Evolutionary conservation across 2,113 vertebrate genomes (phyloP), one percentile per base, ranked within the genome.

Genomic region (Hyla sarda): DNA sequence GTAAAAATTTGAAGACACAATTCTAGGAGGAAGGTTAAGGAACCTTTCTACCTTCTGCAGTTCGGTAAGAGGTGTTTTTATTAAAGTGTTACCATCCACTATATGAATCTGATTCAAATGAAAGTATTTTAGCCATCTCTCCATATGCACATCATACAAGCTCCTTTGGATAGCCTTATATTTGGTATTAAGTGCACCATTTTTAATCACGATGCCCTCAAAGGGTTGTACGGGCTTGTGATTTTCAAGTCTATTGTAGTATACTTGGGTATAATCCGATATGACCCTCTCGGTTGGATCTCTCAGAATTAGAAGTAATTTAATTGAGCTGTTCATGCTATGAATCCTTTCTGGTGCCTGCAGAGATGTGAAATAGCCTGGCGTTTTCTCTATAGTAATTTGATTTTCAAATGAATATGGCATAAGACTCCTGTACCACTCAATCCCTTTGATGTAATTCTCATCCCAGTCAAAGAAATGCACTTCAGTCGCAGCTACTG

Each of bases 391-490:
- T 85, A 98, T 94, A 13, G 97, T 98, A 92, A 96, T 97, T 95
- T 98, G 97, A 90, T 96, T 92, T 62, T 95, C 94, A 83, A 96
- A 96, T 9, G 97, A 98, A 92, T 96, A 96, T 8, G 97, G 97
- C 97, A 98, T 98, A 89, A 97, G 88, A 14, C 93, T 95, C 45
- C 93, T 94, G 89, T 98, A 98, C 97, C 97, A 98, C 85, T 97
- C 96, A 65, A 97, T 94, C 80, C 97, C 97, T 90, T 96, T 97
- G 69, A 92, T 90, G 4, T 97, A 98, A 90, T 98, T 98, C 90
- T 98, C 96, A 85, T 98, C 97, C 97, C 97, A 97, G 91, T 98
- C 97, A 84, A 98, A 98, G 91, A 97, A 98, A 90, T 98, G 97
- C 82, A 98, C 96, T 93, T 98, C 97, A 0, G 96, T 98, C 89